Evolutionary conservation across 35 echinoderm and acorn worm genomes (phyloP).

Genomic region (Ptychodera flava): DNA sequence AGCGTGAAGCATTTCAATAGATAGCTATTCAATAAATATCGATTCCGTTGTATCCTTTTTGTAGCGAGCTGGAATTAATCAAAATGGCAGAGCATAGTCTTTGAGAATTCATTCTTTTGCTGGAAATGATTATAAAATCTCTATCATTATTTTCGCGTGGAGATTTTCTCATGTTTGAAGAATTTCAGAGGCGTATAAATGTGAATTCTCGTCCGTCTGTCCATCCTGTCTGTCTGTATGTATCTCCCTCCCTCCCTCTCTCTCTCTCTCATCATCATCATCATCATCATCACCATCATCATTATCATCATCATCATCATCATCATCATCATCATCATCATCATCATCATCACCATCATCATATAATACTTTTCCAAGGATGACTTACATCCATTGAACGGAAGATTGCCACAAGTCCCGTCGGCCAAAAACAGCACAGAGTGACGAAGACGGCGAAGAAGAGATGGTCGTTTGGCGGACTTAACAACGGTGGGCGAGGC

Average conservation of each 20-base stretch:
- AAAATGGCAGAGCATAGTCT: too few species aligned
- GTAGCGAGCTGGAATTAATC: too few species aligned
- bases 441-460: conserved; percentile 54
- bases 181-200: too few species aligned
- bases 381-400: conserved; percentile 61
- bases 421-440: conserved; percentile 70
- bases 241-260: not conserved
- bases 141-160: too few species aligned
- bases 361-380: not conserved
- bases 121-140: too few species aligned
- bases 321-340: conserved; percentile 18
- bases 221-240: too few species aligned
- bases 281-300: conserved; percentile 5
- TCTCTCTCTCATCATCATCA: not conserved
- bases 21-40: too few species aligned
- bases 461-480: conserved; percentile 48
- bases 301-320: conserved; percentile 18
- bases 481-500: conserved; percentile 26
- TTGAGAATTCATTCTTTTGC: too few species aligned
- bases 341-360: not conserved
- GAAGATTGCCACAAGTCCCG: conserved; percentile 58
- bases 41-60: too few species aligned
- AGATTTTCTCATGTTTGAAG: too few species aligned
- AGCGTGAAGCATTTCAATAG: too few species aligned
- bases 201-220: too few species aligned